Base-by-base conservation (phyloP, 1,140 invertebrate genomes). In the Tenebrio molitor region DNA sequence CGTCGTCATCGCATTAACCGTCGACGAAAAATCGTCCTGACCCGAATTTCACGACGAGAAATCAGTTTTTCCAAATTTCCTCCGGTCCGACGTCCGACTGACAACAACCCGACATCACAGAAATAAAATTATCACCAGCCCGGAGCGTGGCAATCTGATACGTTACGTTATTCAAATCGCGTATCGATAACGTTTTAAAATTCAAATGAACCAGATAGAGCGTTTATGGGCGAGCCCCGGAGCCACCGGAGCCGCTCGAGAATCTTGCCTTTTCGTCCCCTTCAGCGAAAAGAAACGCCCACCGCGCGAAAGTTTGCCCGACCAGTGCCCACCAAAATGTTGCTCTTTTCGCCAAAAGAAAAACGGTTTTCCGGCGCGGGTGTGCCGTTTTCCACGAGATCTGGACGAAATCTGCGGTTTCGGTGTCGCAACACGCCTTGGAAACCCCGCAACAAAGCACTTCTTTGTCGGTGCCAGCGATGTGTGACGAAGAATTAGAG, bases 231-330 rank as follows among this genome's bases (percentile, higher is more conserved):
- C 8, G 25, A 29, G 8, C 25, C 25, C 25, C 25, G 3, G 3
- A 29, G 25, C 25, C 3, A 8, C 3, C 8, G 8, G 25, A 29
- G 8, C 25, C 25, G 25, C 8, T 29, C 8, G 8, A 29, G 25
- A 29, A 29, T 29, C 25, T 29, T 4, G 8, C 25, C 3, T 29
- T 29, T 29, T 8, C 3, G 3, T 29, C 3, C n/a, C 44, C 17
- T 16, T 16, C 10, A 16, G 44, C 44, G 2, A 50, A 50, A 50
- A 50, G 44, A 50, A 50, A 50, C 44, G 21, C 44, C 44, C 4
- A 50, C 44, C 17, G 10, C 14, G 44, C 44, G 44, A 50, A 50
- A 50, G 44, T 16, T 50, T 14, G 2, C 2, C 21, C 1, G 17
- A 19, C n/a, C 44, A 50, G 44, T 50, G 21, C 44, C 16, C 10